These are phyloP conservation scores for Stigmatopora nigra DNA, from an alignment of 2,113 vertebrate species.

Conservation along the genomic window DNA sequence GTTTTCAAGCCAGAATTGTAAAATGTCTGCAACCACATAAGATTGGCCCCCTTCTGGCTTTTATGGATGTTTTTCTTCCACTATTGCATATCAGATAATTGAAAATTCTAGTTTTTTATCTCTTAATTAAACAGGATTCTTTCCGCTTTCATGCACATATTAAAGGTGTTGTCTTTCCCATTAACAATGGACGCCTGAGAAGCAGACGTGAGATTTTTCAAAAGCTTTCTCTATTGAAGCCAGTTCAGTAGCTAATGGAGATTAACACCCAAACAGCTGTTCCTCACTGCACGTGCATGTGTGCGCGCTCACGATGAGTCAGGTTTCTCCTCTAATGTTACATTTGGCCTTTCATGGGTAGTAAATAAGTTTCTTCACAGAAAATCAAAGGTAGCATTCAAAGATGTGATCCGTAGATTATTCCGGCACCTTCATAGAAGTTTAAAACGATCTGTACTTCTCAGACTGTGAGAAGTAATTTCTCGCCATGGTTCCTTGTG, in stretches of 20 bases:
- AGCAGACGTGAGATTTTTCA: constrained; percentile 31
- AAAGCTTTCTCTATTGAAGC: constrained; percentile 41
- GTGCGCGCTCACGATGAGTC: constrained; percentile 12
- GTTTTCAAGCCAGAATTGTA: too few relatives aligned
- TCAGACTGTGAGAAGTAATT: constrained; percentile 63
- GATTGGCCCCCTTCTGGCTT: too few relatives aligned
- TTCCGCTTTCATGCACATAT: too few relatives aligned
- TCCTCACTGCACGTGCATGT: constrained; percentile 46
- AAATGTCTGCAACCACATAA: too few relatives aligned
- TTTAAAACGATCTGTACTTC: constrained; percentile 13
- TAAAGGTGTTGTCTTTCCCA: too few relatives aligned
- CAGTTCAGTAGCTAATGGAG: constrained; percentile 67
- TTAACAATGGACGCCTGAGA: constrained; percentile 18
- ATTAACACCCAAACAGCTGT: constrained; percentile 68
- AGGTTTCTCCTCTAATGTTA: constrained; percentile 38
- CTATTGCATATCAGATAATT: too few relatives aligned
- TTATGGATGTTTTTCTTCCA: too few relatives aligned
- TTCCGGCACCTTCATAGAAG: constrained; percentile 27
- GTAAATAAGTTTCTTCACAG: constrained; percentile 37
- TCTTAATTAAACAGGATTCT: too few relatives aligned
- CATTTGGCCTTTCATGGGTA: constrained; percentile 29
- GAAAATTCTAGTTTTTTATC: too few relatives aligned
- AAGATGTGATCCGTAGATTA: constrained; percentile 23
- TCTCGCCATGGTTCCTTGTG: constrained; percentile 59
- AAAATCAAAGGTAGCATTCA: constrained; percentile 35